phyloP scores from a whole-genome alignment of 1,140 invertebrate species.

The Nasonia giraulti region DNA sequence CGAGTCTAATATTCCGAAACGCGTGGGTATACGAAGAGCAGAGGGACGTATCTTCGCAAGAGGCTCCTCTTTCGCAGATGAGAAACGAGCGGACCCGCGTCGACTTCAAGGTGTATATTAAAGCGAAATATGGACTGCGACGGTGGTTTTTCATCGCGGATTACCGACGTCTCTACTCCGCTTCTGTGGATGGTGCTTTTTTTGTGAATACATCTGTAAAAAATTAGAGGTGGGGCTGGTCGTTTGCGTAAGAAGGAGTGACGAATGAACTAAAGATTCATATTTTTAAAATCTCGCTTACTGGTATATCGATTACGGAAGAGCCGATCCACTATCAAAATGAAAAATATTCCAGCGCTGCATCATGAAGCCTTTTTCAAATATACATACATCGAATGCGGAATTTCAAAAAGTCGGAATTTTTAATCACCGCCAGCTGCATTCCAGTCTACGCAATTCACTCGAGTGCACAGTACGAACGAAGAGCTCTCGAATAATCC shows the following conservation, averaged over 20 bases:
- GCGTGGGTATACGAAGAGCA: neutral
- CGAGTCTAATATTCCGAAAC: neutral
- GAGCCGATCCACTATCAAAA: neutral
- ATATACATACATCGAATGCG: too few species aligned
- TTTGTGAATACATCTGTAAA: neutral
- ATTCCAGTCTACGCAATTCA: neutral
- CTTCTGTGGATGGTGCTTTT: neutral
- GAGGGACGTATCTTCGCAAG: neutral
- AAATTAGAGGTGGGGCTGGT: slow-evolving; percentile 7
- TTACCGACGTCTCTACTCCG: neutral
- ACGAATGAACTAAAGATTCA: too few species aligned
- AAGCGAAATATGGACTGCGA: neutral
- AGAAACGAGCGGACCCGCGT: neutral
- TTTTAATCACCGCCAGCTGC: neutral
- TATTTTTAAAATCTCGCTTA: too few species aligned
- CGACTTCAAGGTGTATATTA: neutral
- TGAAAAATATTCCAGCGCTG: neutral
- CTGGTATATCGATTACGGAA: too few species aligned
- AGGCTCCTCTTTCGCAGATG: neutral
- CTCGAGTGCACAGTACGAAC: too few species aligned
- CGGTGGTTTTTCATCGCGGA: slow-evolving; percentile 26
- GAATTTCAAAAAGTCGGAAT: too few species aligned
- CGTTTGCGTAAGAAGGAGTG: neutral
- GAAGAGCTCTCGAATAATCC: too few species aligned
- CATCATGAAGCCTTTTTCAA: neutral